Conservation (phyloP, 2,113 vertebrate species). For the Myocastor coypus region DNA sequence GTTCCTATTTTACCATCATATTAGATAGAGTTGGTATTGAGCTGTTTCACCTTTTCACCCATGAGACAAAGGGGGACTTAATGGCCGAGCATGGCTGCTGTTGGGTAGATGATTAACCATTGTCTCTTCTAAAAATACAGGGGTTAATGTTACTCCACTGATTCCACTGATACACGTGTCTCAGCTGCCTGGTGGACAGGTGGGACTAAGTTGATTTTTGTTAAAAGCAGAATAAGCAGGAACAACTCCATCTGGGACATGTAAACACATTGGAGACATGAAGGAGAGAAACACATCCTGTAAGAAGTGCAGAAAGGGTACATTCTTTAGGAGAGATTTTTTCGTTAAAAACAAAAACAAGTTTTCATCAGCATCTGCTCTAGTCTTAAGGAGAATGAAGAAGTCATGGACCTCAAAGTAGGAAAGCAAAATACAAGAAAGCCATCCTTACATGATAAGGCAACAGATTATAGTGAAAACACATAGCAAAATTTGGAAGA, state of each 20-base stretch:
- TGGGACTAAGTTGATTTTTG: background rate
- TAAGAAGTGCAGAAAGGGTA: background rate
- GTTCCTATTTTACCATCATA: background rate
- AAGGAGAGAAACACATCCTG: background rate
- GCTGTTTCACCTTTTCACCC: background rate
- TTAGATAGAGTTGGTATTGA: background rate
- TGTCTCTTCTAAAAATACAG: background rate
- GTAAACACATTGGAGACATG: background rate
- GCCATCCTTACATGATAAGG: background rate
- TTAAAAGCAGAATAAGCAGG: background rate
- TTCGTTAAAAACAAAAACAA: constrained; percentile 43
- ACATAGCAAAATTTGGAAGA: background rate
- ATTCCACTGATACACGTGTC: background rate
- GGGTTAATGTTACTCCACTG: background rate
- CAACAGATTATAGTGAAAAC: background rate
- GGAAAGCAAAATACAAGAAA: background rate
- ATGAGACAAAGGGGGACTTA: background rate
- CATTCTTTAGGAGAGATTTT: background rate
- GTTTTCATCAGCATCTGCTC: constrained; percentile 20
- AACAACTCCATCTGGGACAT: background rate
- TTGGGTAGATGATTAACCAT: background rate
- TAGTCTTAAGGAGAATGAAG: constrained; percentile 11
- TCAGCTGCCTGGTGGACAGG: background rate
- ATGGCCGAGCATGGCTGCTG: background rate
- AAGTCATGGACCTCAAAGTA: background rate